Percentiles rank a stretch among this genome's conserved stretches.
Conservation (phyloP, 2,888 invertebrate species). For the Caenorhabditis uteleia region DNA sequence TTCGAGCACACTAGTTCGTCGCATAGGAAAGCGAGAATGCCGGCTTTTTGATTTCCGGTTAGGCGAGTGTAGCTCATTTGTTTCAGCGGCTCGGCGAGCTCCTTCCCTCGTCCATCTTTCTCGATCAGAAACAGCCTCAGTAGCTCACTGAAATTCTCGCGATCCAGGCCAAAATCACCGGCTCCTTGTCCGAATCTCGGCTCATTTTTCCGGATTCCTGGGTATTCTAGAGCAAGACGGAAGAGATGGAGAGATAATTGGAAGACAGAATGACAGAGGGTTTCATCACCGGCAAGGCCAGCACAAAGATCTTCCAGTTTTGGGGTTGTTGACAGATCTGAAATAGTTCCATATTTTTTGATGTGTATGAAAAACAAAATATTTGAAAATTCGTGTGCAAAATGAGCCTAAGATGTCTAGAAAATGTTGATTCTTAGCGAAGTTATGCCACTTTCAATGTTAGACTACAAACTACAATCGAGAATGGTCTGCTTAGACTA, state of each 20-base stretch:
- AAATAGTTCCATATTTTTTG: too few relatives aligned
- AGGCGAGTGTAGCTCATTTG: conserved; percentile 86
- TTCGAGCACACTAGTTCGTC: conserved; percentile 93
- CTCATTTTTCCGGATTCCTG: conserved; percentile 61
- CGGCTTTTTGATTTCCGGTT: conserved; percentile 84
- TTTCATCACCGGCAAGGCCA: conserved; percentile 69
- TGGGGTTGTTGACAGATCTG: conserved; percentile 80
- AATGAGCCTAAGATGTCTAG: too few relatives aligned
- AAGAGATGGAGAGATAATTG: conserved; percentile 69
- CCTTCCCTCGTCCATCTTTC: conserved; percentile 15
- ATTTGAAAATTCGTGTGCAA: too few relatives aligned
- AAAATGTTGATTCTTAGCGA: too few relatives aligned
- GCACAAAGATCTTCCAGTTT: conserved; percentile 76
- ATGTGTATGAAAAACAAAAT: too few relatives aligned
- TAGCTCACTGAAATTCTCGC: conserved; percentile 88
- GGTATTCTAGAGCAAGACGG: conserved; percentile 71
- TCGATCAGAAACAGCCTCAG: conserved; percentile 74
- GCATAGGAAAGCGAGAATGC: conserved; percentile 87
- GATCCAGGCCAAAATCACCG: conserved; percentile 82
- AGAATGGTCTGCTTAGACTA: too few relatives aligned
- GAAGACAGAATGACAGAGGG: conserved; percentile 16
- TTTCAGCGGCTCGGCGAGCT: conserved; percentile 79
- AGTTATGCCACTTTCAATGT: too few relatives aligned
- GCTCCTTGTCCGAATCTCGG: conserved; percentile 87
- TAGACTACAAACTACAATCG: too few relatives aligned